A percentile compares a stretch with the other conserved stretches of the same genome.
Conservation (phyloP, 2,888 invertebrate genomes). For the Baronia brevicornis region DNA sequence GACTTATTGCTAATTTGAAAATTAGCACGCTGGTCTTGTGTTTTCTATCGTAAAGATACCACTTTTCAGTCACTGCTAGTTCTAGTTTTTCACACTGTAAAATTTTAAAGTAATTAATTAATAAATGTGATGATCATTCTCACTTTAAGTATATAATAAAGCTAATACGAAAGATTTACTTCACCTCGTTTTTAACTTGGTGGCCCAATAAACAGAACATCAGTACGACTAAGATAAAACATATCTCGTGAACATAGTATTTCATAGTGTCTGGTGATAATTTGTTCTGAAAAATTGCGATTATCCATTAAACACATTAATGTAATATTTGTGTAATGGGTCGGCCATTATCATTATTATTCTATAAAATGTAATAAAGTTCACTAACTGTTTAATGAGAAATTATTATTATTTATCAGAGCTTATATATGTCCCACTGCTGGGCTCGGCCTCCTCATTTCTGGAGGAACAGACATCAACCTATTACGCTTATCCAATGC, state of each 20-base stretch:
- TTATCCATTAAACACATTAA: no score
- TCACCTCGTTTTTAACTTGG: slow-evolving; percentile 54
- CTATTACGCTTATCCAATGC: no score
- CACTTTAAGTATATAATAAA: not conserved
- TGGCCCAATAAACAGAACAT: slow-evolving; percentile 59
- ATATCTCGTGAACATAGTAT: slow-evolving; percentile 53
- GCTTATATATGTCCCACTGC: no score
- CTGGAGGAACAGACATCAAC: no score
- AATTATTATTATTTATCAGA: no score
- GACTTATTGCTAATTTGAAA: slow-evolving; percentile 51
- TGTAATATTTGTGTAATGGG: no score
- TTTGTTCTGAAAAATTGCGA: slow-evolving; percentile 43
- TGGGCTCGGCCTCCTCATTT: no score
- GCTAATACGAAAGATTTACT: slow-evolving; percentile 7
- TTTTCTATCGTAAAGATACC: slow-evolving; percentile 48
- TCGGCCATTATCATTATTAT: no score
- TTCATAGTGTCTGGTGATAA: slow-evolving; percentile 49
- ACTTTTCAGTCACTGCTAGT: slow-evolving; percentile 47
- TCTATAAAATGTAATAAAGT: no score
- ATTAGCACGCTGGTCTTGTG: slow-evolving; percentile 46
- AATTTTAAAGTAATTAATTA: slow-evolving; percentile 14
- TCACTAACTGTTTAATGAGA: no score
- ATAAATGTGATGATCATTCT: not conserved
- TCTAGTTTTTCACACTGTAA: slow-evolving; percentile 50
- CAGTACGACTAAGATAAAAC: slow-evolving; percentile 49